Percentiles rank a stretch among this genome's conserved stretches.
These are phyloP conservation scores for Cottoperca gobio DNA, from an alignment of 2,797 vertebrate species.

Conservation along the genomic window DNA sequence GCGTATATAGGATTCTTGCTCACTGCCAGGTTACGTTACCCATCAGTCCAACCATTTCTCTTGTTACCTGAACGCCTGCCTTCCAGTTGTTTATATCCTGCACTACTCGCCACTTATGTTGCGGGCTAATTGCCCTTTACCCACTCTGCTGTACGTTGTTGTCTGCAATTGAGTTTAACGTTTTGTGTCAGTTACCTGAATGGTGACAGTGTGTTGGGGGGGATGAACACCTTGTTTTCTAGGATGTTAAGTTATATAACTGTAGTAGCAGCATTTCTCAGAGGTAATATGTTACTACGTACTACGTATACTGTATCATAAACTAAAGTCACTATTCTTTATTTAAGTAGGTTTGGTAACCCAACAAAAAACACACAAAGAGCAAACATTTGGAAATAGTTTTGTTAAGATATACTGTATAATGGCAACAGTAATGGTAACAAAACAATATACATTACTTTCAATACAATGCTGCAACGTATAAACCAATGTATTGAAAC, in stretches of 20 bases:
- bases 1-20: slow-evolving; percentile 24
- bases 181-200: slow-evolving; percentile 35
- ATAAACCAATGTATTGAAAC: slow-evolving; percentile 43
- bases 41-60: slow-evolving; percentile 31
- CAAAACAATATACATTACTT: slow-evolving; percentile 40
- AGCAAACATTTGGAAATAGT: slow-evolving; percentile 20
- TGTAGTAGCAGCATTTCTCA: slow-evolving; percentile 11
- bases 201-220: background rate
- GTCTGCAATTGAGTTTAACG: slow-evolving; percentile 15
- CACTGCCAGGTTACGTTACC: slow-evolving; percentile 23
- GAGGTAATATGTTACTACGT: slow-evolving; percentile 14
- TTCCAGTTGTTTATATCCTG: slow-evolving; percentile 29
- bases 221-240: slow-evolving; percentile 2
- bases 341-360: slow-evolving; percentile 24
- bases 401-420: slow-evolving; percentile 39
- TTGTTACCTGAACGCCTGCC: slow-evolving; percentile 34
- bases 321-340: slow-evolving; percentile 4
- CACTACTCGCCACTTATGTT: background rate
- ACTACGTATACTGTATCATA: background rate
- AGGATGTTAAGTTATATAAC: slow-evolving; percentile 31
- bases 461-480: slow-evolving; percentile 36
- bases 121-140: slow-evolving; percentile 4
- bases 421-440: slow-evolving; percentile 37
- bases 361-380: background rate
- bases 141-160: background rate